These are phyloP conservation scores for Mastomys coucha DNA, from an alignment of 2,113 vertebrate genomes.

Conservation along the genomic window DNA sequence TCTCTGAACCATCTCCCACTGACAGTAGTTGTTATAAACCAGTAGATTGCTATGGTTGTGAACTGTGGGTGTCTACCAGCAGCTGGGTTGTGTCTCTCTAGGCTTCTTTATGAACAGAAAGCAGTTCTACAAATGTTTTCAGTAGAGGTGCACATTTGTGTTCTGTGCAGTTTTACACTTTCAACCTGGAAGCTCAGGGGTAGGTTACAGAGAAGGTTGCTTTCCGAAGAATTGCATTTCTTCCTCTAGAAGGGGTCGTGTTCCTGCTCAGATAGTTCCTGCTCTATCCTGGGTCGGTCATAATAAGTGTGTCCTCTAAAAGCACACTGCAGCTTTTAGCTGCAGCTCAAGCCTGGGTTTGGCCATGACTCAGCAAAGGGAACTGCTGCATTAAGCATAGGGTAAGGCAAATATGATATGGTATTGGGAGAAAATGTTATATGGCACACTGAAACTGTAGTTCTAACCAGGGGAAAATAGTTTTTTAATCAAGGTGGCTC, in stretches of 20 bases:
- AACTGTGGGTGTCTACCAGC: background rate
- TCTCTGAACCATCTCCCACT: background rate
- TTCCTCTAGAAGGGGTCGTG: background rate
- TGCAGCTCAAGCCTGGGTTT: background rate
- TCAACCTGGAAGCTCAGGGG: background rate
- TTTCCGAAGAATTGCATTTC: background rate
- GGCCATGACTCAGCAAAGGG: slow-evolving; percentile 73
- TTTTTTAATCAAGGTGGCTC: background rate
- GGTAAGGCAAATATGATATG: background rate
- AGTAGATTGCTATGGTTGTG: background rate
- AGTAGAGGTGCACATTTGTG: background rate
- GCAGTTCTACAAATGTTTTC: background rate
- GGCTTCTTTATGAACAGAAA: background rate
- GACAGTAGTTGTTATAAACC: background rate
- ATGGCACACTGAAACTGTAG: background rate
- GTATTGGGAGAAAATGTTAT: background rate
- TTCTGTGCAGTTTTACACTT: background rate
- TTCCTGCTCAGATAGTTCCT: background rate
- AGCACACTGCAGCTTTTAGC: background rate
- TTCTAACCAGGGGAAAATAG: background rate
- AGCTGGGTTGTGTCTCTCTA: background rate
- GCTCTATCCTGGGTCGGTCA: background rate
- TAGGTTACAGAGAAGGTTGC: background rate
- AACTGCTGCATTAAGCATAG: slow-evolving; percentile 24
- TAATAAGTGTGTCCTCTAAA: background rate